phyloP scores from a whole-genome alignment of 1,140 invertebrate genomes.

The Drosophila equinoxialis region DNA sequence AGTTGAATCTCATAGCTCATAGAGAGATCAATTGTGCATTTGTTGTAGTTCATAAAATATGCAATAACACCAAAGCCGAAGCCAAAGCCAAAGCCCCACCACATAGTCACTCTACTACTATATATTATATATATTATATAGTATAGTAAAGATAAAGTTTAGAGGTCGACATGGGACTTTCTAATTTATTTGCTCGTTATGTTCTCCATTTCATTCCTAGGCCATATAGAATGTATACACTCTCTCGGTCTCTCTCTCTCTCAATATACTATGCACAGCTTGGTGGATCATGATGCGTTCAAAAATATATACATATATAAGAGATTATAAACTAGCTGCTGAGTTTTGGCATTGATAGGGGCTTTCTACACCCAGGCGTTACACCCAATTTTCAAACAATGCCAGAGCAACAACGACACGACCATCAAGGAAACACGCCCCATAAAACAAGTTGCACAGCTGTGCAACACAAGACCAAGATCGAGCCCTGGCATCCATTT shows the following conservation, averaged over 20 bases:
- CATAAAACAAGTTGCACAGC: slow-evolving; percentile 73
- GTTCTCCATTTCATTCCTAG: slow-evolving; percentile 66
- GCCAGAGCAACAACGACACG: slow-evolving; percentile 28
- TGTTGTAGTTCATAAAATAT: slow-evolving; percentile 75
- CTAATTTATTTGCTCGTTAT: slow-evolving; percentile 79
- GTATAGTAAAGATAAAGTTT: slow-evolving; percentile 65
- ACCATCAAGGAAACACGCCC: slow-evolving; percentile 68
- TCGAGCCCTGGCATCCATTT: slow-evolving; percentile 43
- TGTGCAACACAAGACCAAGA: slow-evolving; percentile 44
- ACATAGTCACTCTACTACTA: slow-evolving; percentile 34
- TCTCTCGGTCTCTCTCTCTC: neutral
- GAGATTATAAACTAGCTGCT: slow-evolving; percentile 39
- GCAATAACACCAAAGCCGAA: slow-evolving; percentile 58
- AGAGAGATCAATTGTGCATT: slow-evolving; percentile 45
- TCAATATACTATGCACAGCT: slow-evolving; percentile 16
- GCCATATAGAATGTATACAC: slow-evolving; percentile 22
- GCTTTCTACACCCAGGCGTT: slow-evolving; percentile 35
- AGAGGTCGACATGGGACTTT: slow-evolving; percentile 77
- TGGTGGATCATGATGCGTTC: slow-evolving; percentile 55
- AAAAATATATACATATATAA: slow-evolving; percentile 39
- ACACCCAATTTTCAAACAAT: slow-evolving; percentile 73
- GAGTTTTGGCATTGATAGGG: slow-evolving; percentile 59
- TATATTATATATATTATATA: neutral
- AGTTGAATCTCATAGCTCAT: slow-evolving; percentile 33
- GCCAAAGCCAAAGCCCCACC: slow-evolving; percentile 16